A percentile compares a stretch with the other conserved stretches of the same genome.
phyloP scores from a whole-genome alignment of 2,888 invertebrate genomes.

The Drosophila multiciliata region DNA sequence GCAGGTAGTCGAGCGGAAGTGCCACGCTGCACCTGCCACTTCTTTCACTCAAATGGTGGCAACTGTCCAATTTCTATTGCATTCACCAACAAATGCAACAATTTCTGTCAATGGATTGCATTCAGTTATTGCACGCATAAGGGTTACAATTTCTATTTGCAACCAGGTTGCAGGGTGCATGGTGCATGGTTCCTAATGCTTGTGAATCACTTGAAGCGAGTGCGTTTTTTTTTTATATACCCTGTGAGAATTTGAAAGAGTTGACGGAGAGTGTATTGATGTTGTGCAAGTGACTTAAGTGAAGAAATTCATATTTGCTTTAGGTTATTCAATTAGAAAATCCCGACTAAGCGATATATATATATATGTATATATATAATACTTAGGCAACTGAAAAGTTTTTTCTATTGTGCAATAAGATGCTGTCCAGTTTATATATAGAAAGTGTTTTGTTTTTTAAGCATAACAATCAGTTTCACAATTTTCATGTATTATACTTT shows the following conservation, averaged over 20 bases:
- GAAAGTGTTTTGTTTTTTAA: neutral
- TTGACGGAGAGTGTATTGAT: neutral
- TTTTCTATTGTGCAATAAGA: neutral
- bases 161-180: slow-evolving; percentile 10
- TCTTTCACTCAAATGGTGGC: slow-evolving; percentile 34
- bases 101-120: slow-evolving; percentile 50
- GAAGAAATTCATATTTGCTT: neutral
- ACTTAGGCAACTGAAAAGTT: neutral
- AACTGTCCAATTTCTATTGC: slow-evolving; percentile 65
- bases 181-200: slow-evolving; percentile 15
- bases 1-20: slow-evolving; percentile 61
- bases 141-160: slow-evolving; percentile 44
- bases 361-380: neutral
- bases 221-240: neutral
- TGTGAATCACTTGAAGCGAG: neutral
- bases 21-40: slow-evolving; percentile 59
- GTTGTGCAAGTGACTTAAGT: no score
- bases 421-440: slow-evolving; percentile 2
- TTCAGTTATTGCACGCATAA: slow-evolving; percentile 35
- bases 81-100: slow-evolving; percentile 69
- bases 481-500: neutral
- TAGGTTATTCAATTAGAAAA: neutral
- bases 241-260: neutral
- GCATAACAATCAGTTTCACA: neutral
- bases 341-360: neutral